Base-by-base conservation (phyloP, 2,113 vertebrate genomes). In the Strix uralensis region DNA sequence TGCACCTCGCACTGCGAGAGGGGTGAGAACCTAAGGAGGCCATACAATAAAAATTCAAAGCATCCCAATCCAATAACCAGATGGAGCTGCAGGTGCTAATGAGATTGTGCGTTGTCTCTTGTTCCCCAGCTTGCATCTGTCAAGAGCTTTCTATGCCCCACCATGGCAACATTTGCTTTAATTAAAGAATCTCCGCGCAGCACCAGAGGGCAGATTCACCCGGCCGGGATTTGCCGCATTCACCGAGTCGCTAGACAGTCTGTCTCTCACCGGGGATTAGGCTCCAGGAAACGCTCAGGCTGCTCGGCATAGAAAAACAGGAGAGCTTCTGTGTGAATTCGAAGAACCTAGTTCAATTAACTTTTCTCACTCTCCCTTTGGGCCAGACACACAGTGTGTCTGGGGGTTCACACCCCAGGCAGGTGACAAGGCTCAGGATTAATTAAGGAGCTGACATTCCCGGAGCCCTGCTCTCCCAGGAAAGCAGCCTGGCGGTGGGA, bases 131-230 rank as follows among this genome's bases (percentile, higher is more conserved):
- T 78, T 2, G 26, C 59, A 67, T 78, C 90, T 94, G 92, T 92
- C 96, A 83, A 49, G 88, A 74, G 88, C 90, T 91, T 74, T 74
- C 90, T 74, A n/a, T 88, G 81, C 18, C 88, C 92, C 72, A 15
- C 94, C 96, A 96, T 97, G 94, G 96, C 95, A 96, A 96, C 96
- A 67, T 34, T 86, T 62, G 55, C 96, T 93, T 88, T 94, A 29
- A 92, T 88, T 55, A 95, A 96, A 91, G 91, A 97, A 97, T 96
- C 95, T 84, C 87, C 1, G 29, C 4, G 0, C 17, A 15, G 94
- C 88, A 93, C 79, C 46, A 2, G 92, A 88, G 92, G 82, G 90
- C 95, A 93, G 96, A 88, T 93, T 44, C 90, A 46, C 88, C 93
- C n/a, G 3, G 9, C 52, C 3, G 1, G 96, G 92, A 52, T 86